These are phyloP conservation scores for Stictocephala bisonia DNA, from an alignment of 2,888 invertebrate species.

Conservation along the genomic window DNA sequence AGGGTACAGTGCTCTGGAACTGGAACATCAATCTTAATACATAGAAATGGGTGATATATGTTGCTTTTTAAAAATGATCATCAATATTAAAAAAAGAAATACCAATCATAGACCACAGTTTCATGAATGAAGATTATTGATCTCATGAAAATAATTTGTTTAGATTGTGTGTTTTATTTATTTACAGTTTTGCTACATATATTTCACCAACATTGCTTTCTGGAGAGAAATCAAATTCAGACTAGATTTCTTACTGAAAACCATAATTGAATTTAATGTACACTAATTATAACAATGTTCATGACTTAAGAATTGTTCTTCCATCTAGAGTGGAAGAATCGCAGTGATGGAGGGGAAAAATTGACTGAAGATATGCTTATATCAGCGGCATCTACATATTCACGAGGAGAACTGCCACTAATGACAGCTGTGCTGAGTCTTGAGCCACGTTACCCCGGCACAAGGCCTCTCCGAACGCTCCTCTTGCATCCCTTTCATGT, in stretches of 20 bases:
- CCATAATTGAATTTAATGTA: neutral
- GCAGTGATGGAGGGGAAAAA: conserved; percentile 73
- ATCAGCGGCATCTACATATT: conserved; percentile 83
- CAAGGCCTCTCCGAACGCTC: neutral
- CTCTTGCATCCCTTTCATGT: conserved; percentile 76
- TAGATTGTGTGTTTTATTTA: neutral
- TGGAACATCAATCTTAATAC: too few species aligned
- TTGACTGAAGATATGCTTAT: conserved; percentile 84
- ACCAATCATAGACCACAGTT: too few species aligned
- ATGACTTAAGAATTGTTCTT: neutral
- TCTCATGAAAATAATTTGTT: neutral
- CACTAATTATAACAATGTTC: neutral
- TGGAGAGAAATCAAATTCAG: neutral
- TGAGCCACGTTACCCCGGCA: conserved; percentile 56
- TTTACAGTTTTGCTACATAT: neutral
- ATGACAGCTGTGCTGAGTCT: conserved; percentile 75
- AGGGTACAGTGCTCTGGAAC: too few species aligned
- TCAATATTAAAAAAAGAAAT: too few species aligned
- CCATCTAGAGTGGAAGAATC: conserved; percentile 64
- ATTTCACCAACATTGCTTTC: neutral
- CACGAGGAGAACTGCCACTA: conserved; percentile 81
- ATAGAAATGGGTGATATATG: too few species aligned
- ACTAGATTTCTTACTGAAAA: neutral
- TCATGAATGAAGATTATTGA: too few species aligned
- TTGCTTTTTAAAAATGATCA: too few species aligned